Evolutionary conservation across 2,113 vertebrate genomes (phyloP), one percentile per base, ranked within the genome.

Genomic region (Dendropsophus ebraccatus): DNA sequence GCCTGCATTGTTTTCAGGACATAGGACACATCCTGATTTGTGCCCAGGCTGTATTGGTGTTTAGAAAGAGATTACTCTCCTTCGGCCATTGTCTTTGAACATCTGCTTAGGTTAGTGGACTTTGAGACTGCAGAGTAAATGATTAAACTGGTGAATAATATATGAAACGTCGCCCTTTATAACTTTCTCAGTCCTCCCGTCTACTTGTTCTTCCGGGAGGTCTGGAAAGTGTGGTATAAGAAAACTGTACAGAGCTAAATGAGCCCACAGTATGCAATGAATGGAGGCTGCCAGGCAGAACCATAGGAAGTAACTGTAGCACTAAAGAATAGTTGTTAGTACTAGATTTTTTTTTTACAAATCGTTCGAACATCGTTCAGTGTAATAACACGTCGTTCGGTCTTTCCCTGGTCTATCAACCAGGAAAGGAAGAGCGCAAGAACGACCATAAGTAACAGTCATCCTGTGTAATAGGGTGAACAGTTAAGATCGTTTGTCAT

Each of bases 81-180:
- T 62, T 35, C 54, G 2, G 32, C 14, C 52, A 1, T 77, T 35
- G 21, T 49, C 35, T 79, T 67, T 21, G 50, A 70, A 70, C 58
- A 84, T 50, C 56, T 47, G 72, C 73, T 21, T 3, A 69, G 30
- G 60, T 54, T 28, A 10, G 35, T 85, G 84, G 49, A 85, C 84
- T 85, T 85, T 85, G 83, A 9, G 56, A 56, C 83, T 37, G 25
- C 14, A 4, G 28, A 21, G 84, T 85, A 79, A 79, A 85, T 85
- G 45, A 85, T 85, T 85, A 85, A 85, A 25, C 75, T 4, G 45
- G 28, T 35, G 45, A 52, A 67, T 85, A 52, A 52, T 52, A 35
- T 54, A 73, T 47, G 52, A 2, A 14, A 13, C 2, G 14, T 49
- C 30, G 56, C 52, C 75, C 75, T 50, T 78, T 32, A 19, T 32